These are phyloP conservation scores for Baronia brevicornis DNA, from an alignment of 2,888 invertebrate genomes.

Conservation along the genomic window DNA sequence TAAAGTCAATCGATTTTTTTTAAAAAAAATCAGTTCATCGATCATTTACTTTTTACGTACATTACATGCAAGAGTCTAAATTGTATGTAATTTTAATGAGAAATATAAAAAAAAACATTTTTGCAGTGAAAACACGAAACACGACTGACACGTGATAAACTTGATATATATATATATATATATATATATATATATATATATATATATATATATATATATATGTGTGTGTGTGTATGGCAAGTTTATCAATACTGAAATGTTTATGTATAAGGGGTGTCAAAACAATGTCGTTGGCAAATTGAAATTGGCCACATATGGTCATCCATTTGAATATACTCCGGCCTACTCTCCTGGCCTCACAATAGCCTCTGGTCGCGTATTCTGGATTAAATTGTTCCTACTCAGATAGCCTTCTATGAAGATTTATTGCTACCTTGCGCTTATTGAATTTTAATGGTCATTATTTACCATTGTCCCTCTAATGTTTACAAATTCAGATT, in stretches of 20 bases:
- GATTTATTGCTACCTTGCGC: conserved; percentile 60
- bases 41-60: no score
- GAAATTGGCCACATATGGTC: conserved; percentile 55
- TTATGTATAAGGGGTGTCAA: conserved; percentile 72
- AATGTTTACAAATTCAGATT: conserved; percentile 25
- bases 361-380: conserved; percentile 42
- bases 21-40: no score
- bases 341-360: conserved; percentile 31
- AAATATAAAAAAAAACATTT: no score
- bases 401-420: conserved; percentile 69
- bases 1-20: no score
- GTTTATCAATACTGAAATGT: conserved; percentile 44
- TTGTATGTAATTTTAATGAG: no score
- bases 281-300: conserved; percentile 68
- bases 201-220: no score
- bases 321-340: conserved; percentile 62
- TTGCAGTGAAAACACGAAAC: no score
- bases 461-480: conserved; percentile 50
- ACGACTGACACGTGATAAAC: no score
- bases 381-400: conserved; percentile 64
- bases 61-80: no score
- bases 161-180: no score
- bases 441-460: conserved; percentile 69
- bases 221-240: no score
- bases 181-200: no score